phyloP scores from a whole-genome alignment of 2,113 vertebrate species.

The Columbina picui region DNA sequence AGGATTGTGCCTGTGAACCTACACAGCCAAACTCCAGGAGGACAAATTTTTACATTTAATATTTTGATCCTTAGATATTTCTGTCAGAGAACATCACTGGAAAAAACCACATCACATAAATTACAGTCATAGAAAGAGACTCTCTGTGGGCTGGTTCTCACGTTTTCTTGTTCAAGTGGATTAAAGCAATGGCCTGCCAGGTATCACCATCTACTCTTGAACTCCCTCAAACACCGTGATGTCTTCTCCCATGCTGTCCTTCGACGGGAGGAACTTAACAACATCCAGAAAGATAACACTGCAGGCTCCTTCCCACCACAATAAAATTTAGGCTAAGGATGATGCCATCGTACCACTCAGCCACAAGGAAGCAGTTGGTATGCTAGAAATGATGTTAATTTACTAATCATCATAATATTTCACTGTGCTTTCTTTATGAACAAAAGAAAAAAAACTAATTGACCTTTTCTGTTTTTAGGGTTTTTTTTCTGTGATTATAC shows the following conservation, averaged over 20 bases:
- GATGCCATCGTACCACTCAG: not conserved
- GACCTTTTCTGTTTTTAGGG: too few species aligned
- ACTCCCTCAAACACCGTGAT: not conserved
- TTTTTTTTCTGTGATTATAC: not conserved
- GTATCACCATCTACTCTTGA: not conserved
- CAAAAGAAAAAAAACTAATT: not conserved
- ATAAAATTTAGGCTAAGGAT: not conserved
- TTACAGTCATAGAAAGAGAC: not conserved
- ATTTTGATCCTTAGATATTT: not conserved
- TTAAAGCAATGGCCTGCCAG: not conserved
- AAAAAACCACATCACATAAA: not conserved
- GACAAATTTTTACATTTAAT: not conserved
- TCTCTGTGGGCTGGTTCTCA: not conserved
- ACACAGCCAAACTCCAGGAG: not conserved
- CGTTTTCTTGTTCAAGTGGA: not conserved
- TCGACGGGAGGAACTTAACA: not conserved
- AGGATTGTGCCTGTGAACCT: not conserved
- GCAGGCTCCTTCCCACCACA: not conserved
- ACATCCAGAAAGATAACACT: not conserved
- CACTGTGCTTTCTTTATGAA: not conserved
- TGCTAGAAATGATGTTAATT: not conserved
- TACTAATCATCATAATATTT: not conserved
- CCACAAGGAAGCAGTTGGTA: not conserved
- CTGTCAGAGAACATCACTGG: not conserved
- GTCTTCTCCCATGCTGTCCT: not conserved